Base-by-base conservation (phyloP, 2,797 vertebrate genomes). In the Chiroxiphia lanceolata region DNA sequence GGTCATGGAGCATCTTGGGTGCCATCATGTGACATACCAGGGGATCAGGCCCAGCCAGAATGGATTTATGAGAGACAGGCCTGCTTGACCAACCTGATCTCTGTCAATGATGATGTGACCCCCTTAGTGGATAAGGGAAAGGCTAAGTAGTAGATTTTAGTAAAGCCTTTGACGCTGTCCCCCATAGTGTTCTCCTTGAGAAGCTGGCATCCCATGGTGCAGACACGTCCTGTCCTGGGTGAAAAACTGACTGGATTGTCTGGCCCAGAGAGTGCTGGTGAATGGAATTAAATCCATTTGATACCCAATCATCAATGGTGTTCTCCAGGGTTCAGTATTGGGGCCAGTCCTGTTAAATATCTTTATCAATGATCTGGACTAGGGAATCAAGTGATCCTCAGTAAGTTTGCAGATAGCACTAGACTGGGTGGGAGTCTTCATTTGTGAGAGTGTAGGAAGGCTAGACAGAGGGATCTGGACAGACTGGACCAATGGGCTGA, bases 341-440 rank as follows among this genome's bases (percentile, higher is more conserved):
- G 19, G 19, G 21, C 2, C 40, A 48, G 26, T 56, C 22, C 42
- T 29, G 26, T 68, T 42, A 42, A 48, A 54, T 14, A 27, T 12
- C 18, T 48, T 42, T 14, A 42, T 36, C 36, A 50, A 23, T 56
- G 7, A 16, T 42, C 34, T 61, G 6, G 15, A 16, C 4, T 4
- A 75, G 6, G 15, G 20, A 7, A 48, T 27, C 0, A 0, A 23
- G 12, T 27, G 3, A 42, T 11, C 34, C 22, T 36, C 40, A 36
- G 13, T 20, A 36, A 40, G 0, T 36, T 54, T 11, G 34, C 10
- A 68, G 31, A 33, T 19, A 7, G 14, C 12, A 42, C 20, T 34
- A 48, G 61, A 5, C 5, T 42, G 22, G 15, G 47, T 15, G 47
- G 34, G 7, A 36, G 9, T 23, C 31, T 29, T 54, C 18, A 23